Base-by-base conservation (phyloP, 2,888 invertebrate species). In the Hypselothyrea guttata region DNA sequence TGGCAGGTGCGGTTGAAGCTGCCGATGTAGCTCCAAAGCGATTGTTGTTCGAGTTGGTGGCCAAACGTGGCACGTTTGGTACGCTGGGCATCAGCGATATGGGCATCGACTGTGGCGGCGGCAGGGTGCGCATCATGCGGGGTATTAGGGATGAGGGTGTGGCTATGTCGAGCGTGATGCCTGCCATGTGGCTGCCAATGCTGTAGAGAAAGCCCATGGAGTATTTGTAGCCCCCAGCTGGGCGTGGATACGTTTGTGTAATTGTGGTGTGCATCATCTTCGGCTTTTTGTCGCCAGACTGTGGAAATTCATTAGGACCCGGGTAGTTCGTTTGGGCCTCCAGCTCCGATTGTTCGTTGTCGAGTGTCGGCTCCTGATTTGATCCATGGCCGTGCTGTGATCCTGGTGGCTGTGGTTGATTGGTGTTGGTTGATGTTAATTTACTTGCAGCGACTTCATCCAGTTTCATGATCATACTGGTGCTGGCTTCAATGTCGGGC, bases 121-220 rank as follows among this genome's bases (percentile, higher is more conserved):
- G 44, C 8, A 60, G 34, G 13, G 79, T 59, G 5, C 85, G 71
- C 28, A 75, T 0, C 5, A 59, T 58, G 1, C 75, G 65, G 0
- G 86, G 81, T 7, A 83, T 85, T 46, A 82, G 86, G 7, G 86
- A 86, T 1, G 61, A 46, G 4, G 81, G 85, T 42, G 86, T 86
- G 1, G 85, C 61, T 41, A 81, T 72, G 11, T 83, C 70, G 0
- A 85, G 51, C 0, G 75, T 75, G 0, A 75, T 38, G 11, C 86
- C 86, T 1, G 84, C 76, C 81, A 82, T 62, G 8, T 64, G 61
- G 3, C 58, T 67, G 18, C 81, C 81, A 12, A 82, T 78, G 38
- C 56, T 67, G 18, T 82, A 86, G 8, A 82, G 84, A 4, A 75
- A 86, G 2, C 85, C 79, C 70, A 86, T 69, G 3, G 81, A 68